These are phyloP conservation scores for Porites evermanni DNA, from an alignment of 92 coral and sea anemone species.

Conservation along the genomic window DNA sequence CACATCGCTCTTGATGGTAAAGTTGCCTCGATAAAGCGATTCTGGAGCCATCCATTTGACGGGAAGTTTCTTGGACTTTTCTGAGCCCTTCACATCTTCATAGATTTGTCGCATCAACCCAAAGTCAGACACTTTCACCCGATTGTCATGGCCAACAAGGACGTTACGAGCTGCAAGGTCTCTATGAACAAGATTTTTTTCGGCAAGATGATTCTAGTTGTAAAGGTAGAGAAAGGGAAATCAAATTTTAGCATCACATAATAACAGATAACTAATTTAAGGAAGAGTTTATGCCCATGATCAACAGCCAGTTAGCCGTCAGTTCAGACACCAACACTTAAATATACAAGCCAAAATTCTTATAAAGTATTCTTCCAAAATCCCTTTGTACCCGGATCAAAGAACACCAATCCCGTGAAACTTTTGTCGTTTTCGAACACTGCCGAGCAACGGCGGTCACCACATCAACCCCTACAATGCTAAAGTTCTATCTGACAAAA, in stretches of 20 bases:
- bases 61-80: slow-evolving; percentile 69
- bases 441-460: too few species aligned
- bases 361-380: too few species aligned
- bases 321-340: too few species aligned
- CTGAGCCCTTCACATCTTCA: background rate
- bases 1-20: slow-evolving; percentile 78
- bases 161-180: slow-evolving; percentile 20
- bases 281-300: background rate
- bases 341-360: too few species aligned
- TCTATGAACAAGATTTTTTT: background rate
- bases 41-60: slow-evolving; percentile 88
- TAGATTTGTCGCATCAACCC: slow-evolving; percentile 19
- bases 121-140: slow-evolving; percentile 23
- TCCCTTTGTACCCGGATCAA: too few species aligned
- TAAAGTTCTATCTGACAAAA: too few species aligned
- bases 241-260: background rate
- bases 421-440: too few species aligned
- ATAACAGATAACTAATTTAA: background rate
- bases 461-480: too few species aligned
- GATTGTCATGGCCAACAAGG: slow-evolving; percentile 3
- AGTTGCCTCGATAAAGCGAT: slow-evolving; percentile 74
- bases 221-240: background rate
- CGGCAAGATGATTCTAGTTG: slow-evolving; percentile 10
- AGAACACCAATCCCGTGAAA: too few species aligned
- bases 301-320: too few species aligned